Evolutionary conservation across 2,888 invertebrate species (phyloP).

Genomic region (Lasioglossum figueresi): DNA sequence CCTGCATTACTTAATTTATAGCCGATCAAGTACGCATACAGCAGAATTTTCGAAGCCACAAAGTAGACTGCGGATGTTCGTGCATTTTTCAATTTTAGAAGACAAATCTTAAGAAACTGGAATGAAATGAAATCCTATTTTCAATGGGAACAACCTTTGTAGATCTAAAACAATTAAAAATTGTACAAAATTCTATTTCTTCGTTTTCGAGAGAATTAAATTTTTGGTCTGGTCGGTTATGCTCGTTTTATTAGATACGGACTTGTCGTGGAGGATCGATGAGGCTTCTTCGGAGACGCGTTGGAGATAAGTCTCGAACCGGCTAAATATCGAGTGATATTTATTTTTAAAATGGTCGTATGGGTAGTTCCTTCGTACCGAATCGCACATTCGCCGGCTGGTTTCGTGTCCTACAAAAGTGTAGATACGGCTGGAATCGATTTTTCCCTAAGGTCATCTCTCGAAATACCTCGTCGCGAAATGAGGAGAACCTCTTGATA

Average conservation of each 20-base stretch:
- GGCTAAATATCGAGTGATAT: neutral
- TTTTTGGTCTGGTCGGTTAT: neutral
- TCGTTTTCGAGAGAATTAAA: neutral
- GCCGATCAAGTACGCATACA: neutral
- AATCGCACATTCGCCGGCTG: slow-evolving; percentile 38
- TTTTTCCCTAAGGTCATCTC: slow-evolving; percentile 72
- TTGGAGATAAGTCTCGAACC: neutral
- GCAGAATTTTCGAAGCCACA: neutral
- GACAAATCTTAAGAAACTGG: no score
- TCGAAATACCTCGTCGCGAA: slow-evolving; percentile 64
- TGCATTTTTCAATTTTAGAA: no score
- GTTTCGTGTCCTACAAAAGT: slow-evolving; percentile 62
- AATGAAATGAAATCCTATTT: no score
- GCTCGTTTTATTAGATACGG: neutral
- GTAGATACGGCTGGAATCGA: slow-evolving; percentile 65
- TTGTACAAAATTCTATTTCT: no score
- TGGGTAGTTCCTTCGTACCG: slow-evolving; percentile 32
- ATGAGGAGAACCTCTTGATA: slow-evolving; percentile 47
- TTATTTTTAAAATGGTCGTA: slow-evolving; percentile 15
- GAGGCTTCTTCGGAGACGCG: neutral
- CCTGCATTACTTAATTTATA: neutral
- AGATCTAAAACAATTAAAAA: no score
- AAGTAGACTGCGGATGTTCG: no score
- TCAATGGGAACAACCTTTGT: no score
- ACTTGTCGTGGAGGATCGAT: neutral